Conservation (phyloP, 1,140 invertebrate species). For the Maniola jurtina region DNA sequence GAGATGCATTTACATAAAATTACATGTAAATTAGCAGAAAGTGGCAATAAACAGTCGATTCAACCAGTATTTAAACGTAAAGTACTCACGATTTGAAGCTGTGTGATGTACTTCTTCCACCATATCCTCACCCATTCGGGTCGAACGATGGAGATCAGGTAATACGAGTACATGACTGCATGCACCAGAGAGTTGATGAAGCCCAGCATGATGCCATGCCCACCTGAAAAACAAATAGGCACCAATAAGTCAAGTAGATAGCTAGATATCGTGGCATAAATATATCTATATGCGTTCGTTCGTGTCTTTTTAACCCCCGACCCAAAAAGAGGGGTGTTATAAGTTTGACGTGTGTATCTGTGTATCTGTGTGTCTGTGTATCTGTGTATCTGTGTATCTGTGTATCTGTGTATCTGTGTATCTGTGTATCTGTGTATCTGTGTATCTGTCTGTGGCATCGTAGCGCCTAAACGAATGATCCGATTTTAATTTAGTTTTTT, state of each 20-base stretch:
- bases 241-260: not conserved
- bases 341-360: not conserved
- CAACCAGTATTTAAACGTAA: not conserved
- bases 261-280: not conserved
- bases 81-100: slow-evolving; percentile 83
- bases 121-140: slow-evolving; percentile 84
- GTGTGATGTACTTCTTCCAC: slow-evolving; percentile 93
- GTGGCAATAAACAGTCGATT: too few species aligned
- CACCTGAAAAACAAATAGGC: slow-evolving; percentile 73
- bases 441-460: too few species aligned
- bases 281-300: not conserved
- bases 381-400: too few species aligned
- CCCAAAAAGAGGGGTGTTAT: too few species aligned
- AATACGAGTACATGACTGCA: slow-evolving; percentile 89
- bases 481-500: too few species aligned
- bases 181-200: slow-evolving; percentile 90
- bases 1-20: too few species aligned
- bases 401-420: too few species aligned
- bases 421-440: too few species aligned
- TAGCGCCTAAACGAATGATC: too few species aligned
- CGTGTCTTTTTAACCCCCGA: too few species aligned
- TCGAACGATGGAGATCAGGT: slow-evolving; percentile 82
- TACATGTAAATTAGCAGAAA: too few species aligned
- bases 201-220: slow-evolving; percentile 84
- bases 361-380: too few species aligned